Base-by-base conservation (phyloP, 2,797 vertebrate species). In the Chelonia mydas region DNA sequence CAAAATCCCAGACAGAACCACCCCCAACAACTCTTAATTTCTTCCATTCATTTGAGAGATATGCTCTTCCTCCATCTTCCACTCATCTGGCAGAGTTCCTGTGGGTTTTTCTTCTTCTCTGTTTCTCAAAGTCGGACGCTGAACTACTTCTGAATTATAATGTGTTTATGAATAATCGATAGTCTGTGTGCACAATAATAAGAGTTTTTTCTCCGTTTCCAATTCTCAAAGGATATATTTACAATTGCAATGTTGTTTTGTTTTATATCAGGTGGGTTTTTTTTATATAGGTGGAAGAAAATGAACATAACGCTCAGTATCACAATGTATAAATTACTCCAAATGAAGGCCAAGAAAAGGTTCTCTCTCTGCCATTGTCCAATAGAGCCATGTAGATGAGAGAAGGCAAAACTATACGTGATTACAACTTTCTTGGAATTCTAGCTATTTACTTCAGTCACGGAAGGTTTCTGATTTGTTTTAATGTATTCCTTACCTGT, bases 401-500 rank as follows among this genome's bases (percentile, higher is more conserved):
- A 77, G 23, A 31, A 49, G 5, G 13, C 3, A 77, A 49, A 77
- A 77, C 12, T 31, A 49, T 31, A 77, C 9, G 45, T 9, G 7
- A 31, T 15, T 47, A 77, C 74, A 47, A 31, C 45, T 49, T 28
- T 28, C 27, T 77, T 49, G 45, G 37, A 41, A 41, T 77, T 16
- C 11, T 77, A 28, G 12, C 25, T 49, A 28, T 77, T 45, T 77
- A 49, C 74, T 28, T 49, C 12, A 49, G 12, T 31, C 15, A 49
- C 7, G 49, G 27, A 47, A 77, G 13, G 12, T 49, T 77, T 77
- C 45, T 17, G 45, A 28, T 45, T 68, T 21, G 65, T 37, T 72
- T 72, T 49, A 77, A 49, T 28, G 45, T 47, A 77, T 91, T 94
- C 83, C 78, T 95, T 94, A 95, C 91, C 83, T 21, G 13, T 92